phyloP scores from a whole-genome alignment of 1,140 invertebrate genomes.

The Brachionus plicatilis region DNA sequence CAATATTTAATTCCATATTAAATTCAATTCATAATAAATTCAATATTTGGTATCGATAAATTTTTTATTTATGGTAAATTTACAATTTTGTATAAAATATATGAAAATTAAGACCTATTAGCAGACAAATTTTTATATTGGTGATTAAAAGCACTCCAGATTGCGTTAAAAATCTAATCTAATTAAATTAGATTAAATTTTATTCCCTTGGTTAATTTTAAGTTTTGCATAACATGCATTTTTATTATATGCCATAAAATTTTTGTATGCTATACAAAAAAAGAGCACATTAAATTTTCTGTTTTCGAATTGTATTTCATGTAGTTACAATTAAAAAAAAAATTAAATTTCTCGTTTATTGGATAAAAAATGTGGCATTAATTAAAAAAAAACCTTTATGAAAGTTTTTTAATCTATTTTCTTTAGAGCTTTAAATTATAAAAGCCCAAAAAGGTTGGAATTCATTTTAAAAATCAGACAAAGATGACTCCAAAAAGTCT shows the following conservation, averaged over 20 bases:
- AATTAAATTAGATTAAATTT: not conserved
- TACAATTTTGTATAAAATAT: not conserved
- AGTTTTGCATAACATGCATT: not conserved
- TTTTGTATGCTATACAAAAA: not conserved
- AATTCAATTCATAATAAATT: too few relatives aligned
- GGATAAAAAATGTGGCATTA: too few relatives aligned
- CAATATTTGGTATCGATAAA: not conserved
- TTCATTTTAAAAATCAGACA: too few relatives aligned
- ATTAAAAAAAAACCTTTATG: too few relatives aligned
- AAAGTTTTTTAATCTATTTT: too few relatives aligned
- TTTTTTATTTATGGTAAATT: not conserved
- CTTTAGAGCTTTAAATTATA: too few relatives aligned
- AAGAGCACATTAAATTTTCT: not conserved
- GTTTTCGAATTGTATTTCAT: not conserved
- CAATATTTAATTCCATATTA: too few relatives aligned
- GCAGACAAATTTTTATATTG: not conserved
- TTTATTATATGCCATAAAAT: not conserved
- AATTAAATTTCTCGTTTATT: too few relatives aligned
- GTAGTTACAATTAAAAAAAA: too few relatives aligned
- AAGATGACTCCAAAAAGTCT: too few relatives aligned
- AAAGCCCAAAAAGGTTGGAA: too few relatives aligned
- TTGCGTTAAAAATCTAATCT: not conserved
- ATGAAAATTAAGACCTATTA: not conserved
- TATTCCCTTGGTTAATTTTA: not conserved
- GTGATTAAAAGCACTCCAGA: not conserved